Conservation (phyloP, 2,797 vertebrate species). For the Meriones psammophilus region DNA sequence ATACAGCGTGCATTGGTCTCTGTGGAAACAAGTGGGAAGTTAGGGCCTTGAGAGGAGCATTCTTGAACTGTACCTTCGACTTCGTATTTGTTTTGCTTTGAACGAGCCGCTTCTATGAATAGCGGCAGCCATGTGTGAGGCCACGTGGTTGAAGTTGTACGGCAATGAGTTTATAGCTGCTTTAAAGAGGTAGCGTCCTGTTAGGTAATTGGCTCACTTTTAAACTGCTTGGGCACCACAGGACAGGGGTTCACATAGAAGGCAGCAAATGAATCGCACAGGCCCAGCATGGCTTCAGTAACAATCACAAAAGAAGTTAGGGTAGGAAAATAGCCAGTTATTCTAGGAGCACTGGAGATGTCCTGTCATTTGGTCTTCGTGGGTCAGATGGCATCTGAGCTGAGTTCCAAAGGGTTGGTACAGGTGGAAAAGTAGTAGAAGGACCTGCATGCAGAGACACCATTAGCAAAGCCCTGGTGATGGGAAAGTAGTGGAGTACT, state of each 20-base stretch:
- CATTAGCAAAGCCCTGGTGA: neutral
- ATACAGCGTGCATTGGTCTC: neutral
- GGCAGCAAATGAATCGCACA: neutral
- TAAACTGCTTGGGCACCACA: conserved; percentile 26
- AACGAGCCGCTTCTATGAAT: neutral
- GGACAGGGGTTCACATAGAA: neutral
- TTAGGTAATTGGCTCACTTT: neutral
- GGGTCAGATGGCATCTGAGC: neutral
- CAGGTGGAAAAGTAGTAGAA: neutral
- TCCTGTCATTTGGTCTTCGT: neutral
- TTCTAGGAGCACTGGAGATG: neutral
- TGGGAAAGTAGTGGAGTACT: neutral
- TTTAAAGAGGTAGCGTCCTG: neutral
- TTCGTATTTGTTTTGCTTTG: neutral
- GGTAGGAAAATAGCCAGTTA: neutral
- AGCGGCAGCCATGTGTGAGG: neutral
- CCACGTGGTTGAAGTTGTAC: neutral
- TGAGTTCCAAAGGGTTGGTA: neutral
- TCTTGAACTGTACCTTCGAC: neutral
- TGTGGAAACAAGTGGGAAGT: neutral
- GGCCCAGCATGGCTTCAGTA: neutral
- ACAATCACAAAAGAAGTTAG: neutral
- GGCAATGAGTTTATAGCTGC: neutral
- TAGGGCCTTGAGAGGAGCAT: neutral
- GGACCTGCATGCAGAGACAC: neutral